Evolutionary conservation across 1,140 invertebrate genomes (phyloP), one percentile per base, ranked within the genome.

Genomic region (Trichonephila clavata): DNA sequence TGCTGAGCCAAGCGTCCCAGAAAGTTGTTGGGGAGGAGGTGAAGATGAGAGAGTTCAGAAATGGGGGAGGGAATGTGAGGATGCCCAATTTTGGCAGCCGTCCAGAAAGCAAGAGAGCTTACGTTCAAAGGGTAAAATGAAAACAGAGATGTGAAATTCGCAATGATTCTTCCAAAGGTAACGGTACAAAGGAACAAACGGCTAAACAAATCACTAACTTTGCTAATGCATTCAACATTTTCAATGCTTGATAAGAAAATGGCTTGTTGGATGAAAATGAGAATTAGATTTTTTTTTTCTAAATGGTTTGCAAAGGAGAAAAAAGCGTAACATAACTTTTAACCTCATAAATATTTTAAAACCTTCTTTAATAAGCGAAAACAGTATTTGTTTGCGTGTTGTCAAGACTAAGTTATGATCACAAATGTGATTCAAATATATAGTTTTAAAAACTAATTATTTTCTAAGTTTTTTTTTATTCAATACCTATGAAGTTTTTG

Each of bases 71-170:
- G n/a, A 57, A 50, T 57, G 14, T n/a, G 81, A 84, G 81, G 39
- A 84, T 32, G 39, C 81, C 81, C 57, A 84, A 84, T 57, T 84
- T 84, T 84, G 81, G 81, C 81, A 84, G 5, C 50, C 39, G 81
- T 50, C 81, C 81, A 84, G 81, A 16, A 84, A 84, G 43, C n/a
- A 84, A 84, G 50, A 59, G 57, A 43, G 81, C 21, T 13, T 84
- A 57, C 21, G 81, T 57, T 21, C 21, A 59, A 59, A 77, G 81
- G 57, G 81, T 57, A 43, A 43, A 84, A 57, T 50, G 81, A 24
- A 16, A 84, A 68, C n/a, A 68, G n/a, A 68, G 27, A 68, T 77
- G 71, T 77, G 71, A 77, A 77, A 77, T 77, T 77, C 16, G 71
- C 24, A 27, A 77, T 27, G 27, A 32, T 77, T 77, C 71, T 77